Evolutionary conservation across 2,113 vertebrate genomes (phyloP), one percentile per base, ranked within the genome.

Genomic region (Scomber colias): DNA sequence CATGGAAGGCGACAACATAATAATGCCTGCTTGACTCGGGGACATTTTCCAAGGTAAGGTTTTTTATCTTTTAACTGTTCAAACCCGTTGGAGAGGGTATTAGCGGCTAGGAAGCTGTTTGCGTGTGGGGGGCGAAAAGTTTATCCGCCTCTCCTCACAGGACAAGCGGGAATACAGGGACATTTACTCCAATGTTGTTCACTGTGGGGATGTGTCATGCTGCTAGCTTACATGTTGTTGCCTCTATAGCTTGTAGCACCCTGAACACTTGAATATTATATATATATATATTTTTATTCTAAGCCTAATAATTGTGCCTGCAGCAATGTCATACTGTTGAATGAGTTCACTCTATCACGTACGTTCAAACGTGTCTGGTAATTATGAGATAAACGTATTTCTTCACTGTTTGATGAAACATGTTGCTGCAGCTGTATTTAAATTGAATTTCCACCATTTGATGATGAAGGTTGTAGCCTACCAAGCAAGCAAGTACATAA

Each of bases 1-100:
- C 90, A 93, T 93, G 92, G 92, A 93, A 78, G 90, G 79, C 30
- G 92, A 93, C 76, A 90, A 93, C 35, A 90, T 86, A 81, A 90
- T 92, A 86, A 88, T 88, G 87, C 73, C 90, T 16, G 62, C 82
- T 75, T 93, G 79, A 93, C 85, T 77, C 77, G 60, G 71, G 81
- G 81, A 84, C 5, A 73, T 55, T 70, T 81, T 88, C 55, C 86
- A 93, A 93, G 92, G 92, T 93, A 16, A 24, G 87, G 81, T 75
- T 65, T 19, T 0, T 27, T 27, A 2, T 27, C 24, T 27, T 51
- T 50, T 24, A 48, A 12, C 0, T 8, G 13, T 63, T 46, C 0
- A 11, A 70, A 46, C 35, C 8, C 72, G 59, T 27, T 27, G 8
- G 31, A 5, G 40, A 40, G 49, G 9, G 49, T n/a, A 44, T 76